A percentile compares a stretch with the other conserved stretches of the same genome.
These are phyloP conservation scores for Micrastur ruficollis DNA, from an alignment of 2,797 vertebrate genomes.

Conservation along the genomic window DNA sequence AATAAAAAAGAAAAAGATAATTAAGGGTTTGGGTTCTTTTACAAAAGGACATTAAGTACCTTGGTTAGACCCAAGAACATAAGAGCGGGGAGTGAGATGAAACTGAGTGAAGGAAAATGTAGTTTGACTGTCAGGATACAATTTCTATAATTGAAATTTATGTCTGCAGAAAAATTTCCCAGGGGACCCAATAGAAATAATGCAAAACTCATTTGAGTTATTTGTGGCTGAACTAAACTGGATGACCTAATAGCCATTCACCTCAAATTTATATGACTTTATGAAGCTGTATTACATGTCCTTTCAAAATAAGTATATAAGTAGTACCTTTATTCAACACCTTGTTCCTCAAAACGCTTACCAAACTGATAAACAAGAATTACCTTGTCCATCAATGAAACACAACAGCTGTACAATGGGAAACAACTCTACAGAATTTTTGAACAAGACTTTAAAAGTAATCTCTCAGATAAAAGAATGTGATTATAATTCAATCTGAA, in stretches of 20 bases:
- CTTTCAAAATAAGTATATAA: slow-evolving; percentile 7
- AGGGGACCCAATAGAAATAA: not conserved
- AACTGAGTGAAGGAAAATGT: slow-evolving; percentile 50
- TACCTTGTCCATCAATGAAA: not conserved
- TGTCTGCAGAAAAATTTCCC: slow-evolving; percentile 9
- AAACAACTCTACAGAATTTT: not conserved
- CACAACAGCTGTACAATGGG: not conserved
- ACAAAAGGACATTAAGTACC: not conserved
- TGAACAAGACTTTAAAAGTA: not conserved
- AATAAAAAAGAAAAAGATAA: not conserved
- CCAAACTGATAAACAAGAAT: not conserved
- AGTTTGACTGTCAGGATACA: slow-evolving; percentile 22
- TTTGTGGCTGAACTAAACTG: slow-evolving; percentile 24
- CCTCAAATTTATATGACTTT: not conserved
- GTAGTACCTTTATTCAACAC: not conserved
- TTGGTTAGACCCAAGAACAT: not conserved
- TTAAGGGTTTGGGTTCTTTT: not conserved
- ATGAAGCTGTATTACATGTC: not conserved
- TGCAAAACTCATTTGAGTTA: slow-evolving; percentile 32
- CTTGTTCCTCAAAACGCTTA: not conserved
- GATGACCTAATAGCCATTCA: slow-evolving; percentile 24
- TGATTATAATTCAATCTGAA: not conserved
- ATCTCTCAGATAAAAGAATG: not conserved
- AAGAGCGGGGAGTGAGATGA: not conserved
- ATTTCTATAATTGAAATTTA: slow-evolving; percentile 51